These are phyloP conservation scores for Drosophila eohydei DNA, from an alignment of 2,888 invertebrate species.

Conservation along the genomic window DNA sequence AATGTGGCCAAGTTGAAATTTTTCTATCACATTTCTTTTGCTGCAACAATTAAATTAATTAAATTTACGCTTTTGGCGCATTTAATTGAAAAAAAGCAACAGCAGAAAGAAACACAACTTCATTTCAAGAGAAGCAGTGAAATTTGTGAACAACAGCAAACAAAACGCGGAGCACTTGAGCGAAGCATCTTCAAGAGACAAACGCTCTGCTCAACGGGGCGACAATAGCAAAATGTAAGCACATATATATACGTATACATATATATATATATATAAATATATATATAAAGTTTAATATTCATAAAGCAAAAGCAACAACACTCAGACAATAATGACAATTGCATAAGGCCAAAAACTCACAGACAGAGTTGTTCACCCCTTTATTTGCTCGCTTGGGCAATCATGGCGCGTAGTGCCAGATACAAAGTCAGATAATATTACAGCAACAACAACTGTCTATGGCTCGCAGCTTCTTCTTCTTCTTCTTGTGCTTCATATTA, in stretches of 20 bases:
- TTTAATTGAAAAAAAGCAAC: constrained; percentile 41
- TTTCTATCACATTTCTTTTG: constrained; percentile 51
- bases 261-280: constrained; percentile 1
- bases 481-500: constrained; percentile 17
- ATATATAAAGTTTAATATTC: constrained; percentile 39
- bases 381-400: constrained; percentile 37
- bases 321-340: constrained; percentile 54
- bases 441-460: constrained; percentile 30
- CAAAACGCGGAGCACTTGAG: constrained; percentile 35
- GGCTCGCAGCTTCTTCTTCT: constrained; percentile 21
- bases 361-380: constrained; percentile 33
- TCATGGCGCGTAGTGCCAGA: constrained; percentile 38
- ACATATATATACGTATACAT: neutral
- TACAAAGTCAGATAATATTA: constrained; percentile 45
- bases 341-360: constrained; percentile 51
- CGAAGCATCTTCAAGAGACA: constrained; percentile 49
- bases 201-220: constrained; percentile 33
- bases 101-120: constrained; percentile 40
- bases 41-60: constrained; percentile 72
- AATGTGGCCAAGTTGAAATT: constrained; percentile 49
- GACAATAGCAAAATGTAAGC: constrained; percentile 30
- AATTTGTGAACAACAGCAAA: constrained; percentile 40
- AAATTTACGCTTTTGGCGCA: constrained; percentile 74
- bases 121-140: constrained; percentile 54
- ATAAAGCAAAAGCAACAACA: constrained; percentile 44